These are phyloP conservation scores for Brenthis daphne DNA, from an alignment of 2,888 invertebrate genomes.

Conservation along the genomic window DNA sequence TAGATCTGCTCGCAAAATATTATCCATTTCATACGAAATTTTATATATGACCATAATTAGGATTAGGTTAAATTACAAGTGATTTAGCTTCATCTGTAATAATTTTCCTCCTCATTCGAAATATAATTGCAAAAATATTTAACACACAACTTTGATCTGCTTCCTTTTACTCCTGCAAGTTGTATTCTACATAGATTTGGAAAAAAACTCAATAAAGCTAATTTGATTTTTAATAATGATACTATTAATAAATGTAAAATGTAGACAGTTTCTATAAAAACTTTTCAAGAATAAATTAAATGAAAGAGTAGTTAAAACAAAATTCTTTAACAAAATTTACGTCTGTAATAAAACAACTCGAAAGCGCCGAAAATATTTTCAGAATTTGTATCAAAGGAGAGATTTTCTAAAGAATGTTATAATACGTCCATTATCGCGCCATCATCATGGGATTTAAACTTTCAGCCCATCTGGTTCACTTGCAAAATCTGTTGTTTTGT, in stretches of 20 bases:
- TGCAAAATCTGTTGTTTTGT: constrained; percentile 18
- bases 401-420: constrained; percentile 37
- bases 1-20: no score
- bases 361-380: constrained; percentile 27
- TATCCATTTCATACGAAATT: no score
- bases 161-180: no score
- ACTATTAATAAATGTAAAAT: neutral
- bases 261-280: neutral
- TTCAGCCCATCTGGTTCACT: constrained; percentile 24
- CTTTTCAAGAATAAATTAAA: constrained; percentile 7
- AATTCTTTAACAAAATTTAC: constrained; percentile 21
- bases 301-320: constrained; percentile 16
- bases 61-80: no score
- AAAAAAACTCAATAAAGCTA: no score
- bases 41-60: no score
- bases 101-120: no score
- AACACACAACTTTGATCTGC: no score
- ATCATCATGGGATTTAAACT: constrained; percentile 37
- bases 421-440: constrained; percentile 38
- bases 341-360: constrained; percentile 22
- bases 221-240: no score
- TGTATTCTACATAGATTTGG: no score
- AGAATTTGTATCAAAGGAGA: constrained; percentile 32
- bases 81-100: no score
- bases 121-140: no score